These are phyloP conservation scores for Myotis findleyi DNA, from an alignment of 2,797 vertebrate species.

Conservation along the genomic window DNA sequence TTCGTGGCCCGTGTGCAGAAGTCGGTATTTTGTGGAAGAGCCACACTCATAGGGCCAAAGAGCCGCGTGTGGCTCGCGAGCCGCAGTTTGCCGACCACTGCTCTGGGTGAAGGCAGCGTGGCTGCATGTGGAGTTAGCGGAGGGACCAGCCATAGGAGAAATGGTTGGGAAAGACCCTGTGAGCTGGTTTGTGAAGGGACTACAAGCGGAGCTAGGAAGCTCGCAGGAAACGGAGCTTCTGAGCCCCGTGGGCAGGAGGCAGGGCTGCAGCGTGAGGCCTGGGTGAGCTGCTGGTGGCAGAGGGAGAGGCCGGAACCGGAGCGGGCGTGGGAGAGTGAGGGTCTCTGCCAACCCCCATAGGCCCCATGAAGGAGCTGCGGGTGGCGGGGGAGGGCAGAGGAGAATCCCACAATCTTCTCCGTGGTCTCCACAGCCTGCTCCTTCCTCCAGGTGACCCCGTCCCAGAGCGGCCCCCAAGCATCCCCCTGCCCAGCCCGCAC, in stretches of 20 bases:
- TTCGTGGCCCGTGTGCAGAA: too few relatives aligned
- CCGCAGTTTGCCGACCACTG: too few relatives aligned
- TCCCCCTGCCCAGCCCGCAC: constrained; percentile 93
- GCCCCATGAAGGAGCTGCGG: background rate
- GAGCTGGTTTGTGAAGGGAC: background rate
- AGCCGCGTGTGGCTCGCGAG: too few relatives aligned
- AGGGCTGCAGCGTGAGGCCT: background rate
- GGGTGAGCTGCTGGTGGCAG: background rate
- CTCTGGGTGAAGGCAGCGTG: background rate
- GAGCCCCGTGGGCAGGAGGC: background rate
- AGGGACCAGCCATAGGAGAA: background rate
- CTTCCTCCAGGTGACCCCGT: constrained; percentile 67
- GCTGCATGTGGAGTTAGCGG: too few relatives aligned
- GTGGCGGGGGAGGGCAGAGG: background rate
- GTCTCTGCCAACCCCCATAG: background rate
- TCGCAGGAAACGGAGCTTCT: background rate
- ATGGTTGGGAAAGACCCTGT: background rate
- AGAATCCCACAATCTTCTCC: background rate
- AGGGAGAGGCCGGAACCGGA: background rate
- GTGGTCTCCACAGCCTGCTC: constrained; percentile 30
- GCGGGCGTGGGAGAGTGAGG: background rate
- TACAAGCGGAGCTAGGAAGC: background rate
- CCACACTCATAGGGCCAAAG: too few relatives aligned
- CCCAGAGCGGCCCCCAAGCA: constrained; percentile 80
- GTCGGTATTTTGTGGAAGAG: too few relatives aligned